A percentile compares a stretch with the other conserved stretches of the same genome.
These are phyloP conservation scores for Catharus minimus DNA, from an alignment of 2,113 vertebrate species.

Conservation along the genomic window DNA sequence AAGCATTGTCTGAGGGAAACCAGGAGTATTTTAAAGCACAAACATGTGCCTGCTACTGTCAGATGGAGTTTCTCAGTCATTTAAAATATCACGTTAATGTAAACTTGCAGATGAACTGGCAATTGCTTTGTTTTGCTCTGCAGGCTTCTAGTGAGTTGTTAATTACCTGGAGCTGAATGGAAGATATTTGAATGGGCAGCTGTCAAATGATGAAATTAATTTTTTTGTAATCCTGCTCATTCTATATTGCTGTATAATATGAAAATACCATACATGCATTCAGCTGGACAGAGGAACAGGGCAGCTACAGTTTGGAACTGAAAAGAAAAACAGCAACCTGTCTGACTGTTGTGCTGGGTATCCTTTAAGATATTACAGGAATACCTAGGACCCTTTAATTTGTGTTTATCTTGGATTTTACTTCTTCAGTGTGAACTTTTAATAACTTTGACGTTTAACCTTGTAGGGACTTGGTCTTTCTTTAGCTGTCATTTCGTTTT, in stretches of 20 bases:
- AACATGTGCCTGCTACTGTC: not conserved
- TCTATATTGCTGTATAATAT: not conserved
- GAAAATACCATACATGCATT: not conserved
- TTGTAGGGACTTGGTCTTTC: not conserved
- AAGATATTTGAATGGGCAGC: not conserved
- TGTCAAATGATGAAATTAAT: not conserved
- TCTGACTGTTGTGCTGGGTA: not conserved
- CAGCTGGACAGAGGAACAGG: not conserved
- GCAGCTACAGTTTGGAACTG: not conserved
- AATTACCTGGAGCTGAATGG: not conserved
- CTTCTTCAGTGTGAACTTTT: not conserved
- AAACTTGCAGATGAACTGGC: not conserved
- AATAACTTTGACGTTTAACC: not conserved
- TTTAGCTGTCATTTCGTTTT: not conserved
- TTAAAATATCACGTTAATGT: not conserved
- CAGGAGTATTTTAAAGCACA: not conserved
- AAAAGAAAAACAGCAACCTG: not conserved
- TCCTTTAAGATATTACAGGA: not conserved
- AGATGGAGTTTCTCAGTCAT: not conserved
- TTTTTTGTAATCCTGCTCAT: not conserved
- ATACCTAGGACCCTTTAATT: not conserved
- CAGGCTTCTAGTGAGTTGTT: not conserved
- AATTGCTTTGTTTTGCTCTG: not conserved
- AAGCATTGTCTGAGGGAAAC: not conserved
- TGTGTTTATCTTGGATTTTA: not conserved